Evolutionary conservation across 1,140 invertebrate species (phyloP), one percentile per base, ranked within the genome.

Genomic region (Probaryconus sp.): DNA sequence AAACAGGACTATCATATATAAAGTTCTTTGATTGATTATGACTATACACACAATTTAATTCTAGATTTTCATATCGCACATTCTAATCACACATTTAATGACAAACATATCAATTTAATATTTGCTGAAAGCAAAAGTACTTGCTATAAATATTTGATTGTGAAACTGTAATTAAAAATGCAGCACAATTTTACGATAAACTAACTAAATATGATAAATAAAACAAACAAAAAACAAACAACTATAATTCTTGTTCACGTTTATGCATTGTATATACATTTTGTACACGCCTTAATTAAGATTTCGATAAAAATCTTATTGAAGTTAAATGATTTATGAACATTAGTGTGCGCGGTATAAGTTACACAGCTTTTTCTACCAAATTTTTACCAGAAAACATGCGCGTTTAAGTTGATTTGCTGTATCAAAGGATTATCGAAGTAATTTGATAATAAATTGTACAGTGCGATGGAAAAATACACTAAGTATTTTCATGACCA

Each of bases 261-360:
- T 56, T 65, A 45, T 53, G 26, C n/a, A 6, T 28, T 68, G 64
- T 68, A 58, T 35, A 68, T 68, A 68, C 33, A 58, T 58, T 68
- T 68, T 58, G 26, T 58, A 58, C 13, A 21, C 53, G 21, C 26
- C 24, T 58, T 14, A 6, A 58, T 40, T 33, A 38, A 45, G 28
- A 35, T 38, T 51, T 33, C 14, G 9, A 47, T 31, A 16, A n/a
- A 42, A 14, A n/a, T 17, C 13, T 26, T 14, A 21, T 43, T 38
- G 11, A 51, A 43, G 24, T 11, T 37, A 53, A 40, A 58, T 24
- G 7, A 24, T 24, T 24, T 24, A 7, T 7, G 3, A 24, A 24
- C 3, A 24, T 4, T 24, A 7, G 21, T 24, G 7, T 24, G 3
- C 21, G 11, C 14, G 21, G 24, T n/a, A 48, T 7, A 21, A 40